A percentile compares a stretch with the other conserved stretches of the same genome.
These are phyloP conservation scores for Parotocinclus haroldoi DNA, from an alignment of 2,797 vertebrate species.

Conservation along the genomic window DNA sequence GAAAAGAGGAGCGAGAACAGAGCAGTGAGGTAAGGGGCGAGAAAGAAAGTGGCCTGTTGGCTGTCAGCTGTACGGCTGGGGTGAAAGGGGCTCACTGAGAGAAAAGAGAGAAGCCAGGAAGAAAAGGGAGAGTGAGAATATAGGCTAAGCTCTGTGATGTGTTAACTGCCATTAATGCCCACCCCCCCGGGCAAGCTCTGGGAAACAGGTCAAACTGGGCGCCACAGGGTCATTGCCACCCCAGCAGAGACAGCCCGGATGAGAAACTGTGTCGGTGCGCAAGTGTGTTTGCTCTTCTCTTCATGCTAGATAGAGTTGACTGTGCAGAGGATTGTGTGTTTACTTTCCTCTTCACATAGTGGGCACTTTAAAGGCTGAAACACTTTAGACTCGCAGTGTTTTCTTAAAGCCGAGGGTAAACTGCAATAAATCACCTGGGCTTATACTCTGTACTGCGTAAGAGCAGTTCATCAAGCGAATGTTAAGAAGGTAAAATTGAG, in stretches of 20 bases:
- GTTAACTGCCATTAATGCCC: constrained; percentile 87
- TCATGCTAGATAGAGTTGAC: constrained; percentile 36
- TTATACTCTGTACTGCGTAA: too few relatives aligned
- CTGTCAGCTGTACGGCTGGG: constrained; percentile 47
- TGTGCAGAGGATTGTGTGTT: constrained; percentile 30
- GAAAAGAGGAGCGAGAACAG: constrained; percentile 74
- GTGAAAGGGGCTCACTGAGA: constrained; percentile 42
- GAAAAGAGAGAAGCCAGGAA: constrained; percentile 63
- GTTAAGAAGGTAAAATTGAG: too few relatives aligned
- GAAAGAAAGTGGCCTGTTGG: constrained; percentile 51
- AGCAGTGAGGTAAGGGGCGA: constrained; percentile 59
- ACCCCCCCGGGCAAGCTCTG: constrained; percentile 65
- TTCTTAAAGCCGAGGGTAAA: too few relatives aligned
- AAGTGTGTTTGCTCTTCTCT: constrained; percentile 52
- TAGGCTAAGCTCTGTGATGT: constrained; percentile 65
- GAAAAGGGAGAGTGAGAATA: constrained; percentile 47
- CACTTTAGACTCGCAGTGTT: too few relatives aligned
- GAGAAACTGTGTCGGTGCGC: constrained; percentile 21
- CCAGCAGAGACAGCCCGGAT: constrained; percentile 47
- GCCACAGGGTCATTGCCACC: constrained; percentile 75
- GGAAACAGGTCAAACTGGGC: constrained; percentile 73
- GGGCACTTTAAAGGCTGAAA: constrained; percentile 23
- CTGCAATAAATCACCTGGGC: too few relatives aligned
- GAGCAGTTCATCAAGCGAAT: too few relatives aligned
- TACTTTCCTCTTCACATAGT: constrained; percentile 42